Conservation (phyloP, 2,888 invertebrate species). For the Tillus elongatus region DNA sequence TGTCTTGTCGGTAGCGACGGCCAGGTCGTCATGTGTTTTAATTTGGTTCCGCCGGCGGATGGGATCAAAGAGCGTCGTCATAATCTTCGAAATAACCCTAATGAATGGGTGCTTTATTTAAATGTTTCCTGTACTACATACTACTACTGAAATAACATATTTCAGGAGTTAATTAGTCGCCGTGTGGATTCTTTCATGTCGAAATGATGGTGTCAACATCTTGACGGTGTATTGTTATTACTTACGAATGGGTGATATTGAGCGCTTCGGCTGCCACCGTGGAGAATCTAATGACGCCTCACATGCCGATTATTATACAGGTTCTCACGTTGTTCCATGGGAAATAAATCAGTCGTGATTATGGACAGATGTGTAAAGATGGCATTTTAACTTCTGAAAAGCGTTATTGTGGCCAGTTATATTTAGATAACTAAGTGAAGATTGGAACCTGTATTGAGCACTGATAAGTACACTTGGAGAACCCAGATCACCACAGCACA, state of each 20-base stretch:
- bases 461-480: too few relatives aligned
- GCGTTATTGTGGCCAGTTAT: too few relatives aligned
- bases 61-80: conserved; percentile 34
- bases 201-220: conserved; percentile 4
- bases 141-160: conserved; percentile 37
- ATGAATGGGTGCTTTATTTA: conserved; percentile 39
- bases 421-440: too few relatives aligned
- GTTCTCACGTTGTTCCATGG: too few relatives aligned
- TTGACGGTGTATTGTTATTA: conserved; percentile 1
- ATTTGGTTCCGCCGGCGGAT: conserved; percentile 37
- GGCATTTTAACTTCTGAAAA: too few relatives aligned
- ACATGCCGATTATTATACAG: too few relatives aligned
- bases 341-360: too few relatives aligned
- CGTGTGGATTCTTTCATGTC: conserved; percentile 5
- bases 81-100: conserved; percentile 33
- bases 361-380: too few relatives aligned
- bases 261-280: neutral
- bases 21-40: conserved; percentile 37
- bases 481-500: too few relatives aligned
- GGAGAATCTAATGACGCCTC: neutral
- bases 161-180: conserved; percentile 35
- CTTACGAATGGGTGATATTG: neutral
- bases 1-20: conserved; percentile 32
- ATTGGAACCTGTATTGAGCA: too few relatives aligned
- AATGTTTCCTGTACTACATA: conserved; percentile 39